A percentile compares a stretch with the other conserved stretches of the same genome.
Conservation (phyloP, 2,888 invertebrate genomes). For the Acronicta leporina region DNA sequence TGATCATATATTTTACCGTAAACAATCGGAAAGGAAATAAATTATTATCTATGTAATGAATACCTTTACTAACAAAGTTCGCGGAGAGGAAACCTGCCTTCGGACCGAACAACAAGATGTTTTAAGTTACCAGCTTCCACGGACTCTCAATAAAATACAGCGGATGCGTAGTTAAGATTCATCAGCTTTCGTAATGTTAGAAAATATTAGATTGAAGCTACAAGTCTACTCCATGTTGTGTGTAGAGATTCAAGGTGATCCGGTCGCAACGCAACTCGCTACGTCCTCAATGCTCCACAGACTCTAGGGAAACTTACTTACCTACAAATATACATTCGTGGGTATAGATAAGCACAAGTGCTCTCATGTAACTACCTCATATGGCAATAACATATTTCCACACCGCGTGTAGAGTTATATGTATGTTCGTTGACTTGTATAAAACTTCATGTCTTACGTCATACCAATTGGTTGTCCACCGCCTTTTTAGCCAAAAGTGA, state of each 20-base stretch:
- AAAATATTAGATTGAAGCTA: slow-evolving; percentile 59
- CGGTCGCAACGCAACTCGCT: slow-evolving; percentile 65
- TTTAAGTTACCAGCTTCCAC: slow-evolving; percentile 26
- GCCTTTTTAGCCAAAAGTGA: slow-evolving; percentile 7
- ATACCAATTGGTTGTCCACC: neutral
- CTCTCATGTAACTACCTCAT: slow-evolving; percentile 21
- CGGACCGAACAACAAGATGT: slow-evolving; percentile 32
- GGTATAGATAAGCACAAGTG: slow-evolving; percentile 7
- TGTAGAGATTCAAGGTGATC: slow-evolving; percentile 84
- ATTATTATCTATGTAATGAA: slow-evolving; percentile 21
- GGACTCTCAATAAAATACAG: slow-evolving; percentile 24
- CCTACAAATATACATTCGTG: slow-evolving; percentile 37
- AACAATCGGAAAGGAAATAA: slow-evolving; percentile 23
- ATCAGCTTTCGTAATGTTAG: slow-evolving; percentile 47
- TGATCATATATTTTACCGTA: slow-evolving; percentile 1
- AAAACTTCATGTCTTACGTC: slow-evolving; percentile 26
- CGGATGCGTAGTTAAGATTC: slow-evolving; percentile 26
- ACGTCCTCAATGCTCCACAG: slow-evolving; percentile 58
- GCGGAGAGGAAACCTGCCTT: slow-evolving; percentile 28
- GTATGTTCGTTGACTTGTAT: slow-evolving; percentile 22
- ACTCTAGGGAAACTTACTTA: slow-evolving; percentile 47
- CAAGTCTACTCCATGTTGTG: slow-evolving; percentile 70
- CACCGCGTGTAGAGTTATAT: slow-evolving; percentile 36
- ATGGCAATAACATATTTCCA: slow-evolving; percentile 41
- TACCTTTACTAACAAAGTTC: slow-evolving; percentile 35